Percentiles rank a stretch among this genome's conserved stretches.
phyloP scores from a whole-genome alignment of 2,797 vertebrate genomes.

The Protonibea diacanthus region DNA sequence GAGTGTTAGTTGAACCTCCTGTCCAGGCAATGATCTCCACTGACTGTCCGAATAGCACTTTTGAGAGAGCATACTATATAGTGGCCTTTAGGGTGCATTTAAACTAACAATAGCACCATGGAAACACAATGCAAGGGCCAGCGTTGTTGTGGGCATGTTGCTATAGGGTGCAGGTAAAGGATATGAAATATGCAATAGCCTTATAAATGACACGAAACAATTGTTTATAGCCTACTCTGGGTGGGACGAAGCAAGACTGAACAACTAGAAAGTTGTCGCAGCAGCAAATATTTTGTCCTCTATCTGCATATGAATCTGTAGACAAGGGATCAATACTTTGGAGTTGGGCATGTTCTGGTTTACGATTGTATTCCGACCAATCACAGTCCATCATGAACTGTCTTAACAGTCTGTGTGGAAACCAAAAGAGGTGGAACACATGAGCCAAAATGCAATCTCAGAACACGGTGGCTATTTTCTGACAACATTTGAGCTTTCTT shows the following conservation, averaged over 20 bases:
- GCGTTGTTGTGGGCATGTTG: background rate
- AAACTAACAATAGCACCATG: constrained; percentile 2
- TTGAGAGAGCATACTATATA: background rate
- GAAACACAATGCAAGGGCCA: background rate
- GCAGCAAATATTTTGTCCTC: background rate
- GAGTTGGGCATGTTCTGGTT: no score
- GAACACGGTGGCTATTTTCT: no score
- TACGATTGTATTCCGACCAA: no score
- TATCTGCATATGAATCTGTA: no score
- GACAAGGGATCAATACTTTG: no score
- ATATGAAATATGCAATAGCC: constrained; percentile 10
- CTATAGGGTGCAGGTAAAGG: background rate
- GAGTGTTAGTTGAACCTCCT: background rate
- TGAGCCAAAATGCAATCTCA: no score
- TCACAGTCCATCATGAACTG: no score
- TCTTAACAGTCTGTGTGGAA: no score
- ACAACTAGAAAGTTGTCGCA: background rate
- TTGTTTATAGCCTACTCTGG: background rate
- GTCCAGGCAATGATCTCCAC: background rate
- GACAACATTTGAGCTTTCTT: no score
- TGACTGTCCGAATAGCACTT: background rate
- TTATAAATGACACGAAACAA: background rate
- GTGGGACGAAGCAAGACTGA: background rate
- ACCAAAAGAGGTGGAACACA: no score
- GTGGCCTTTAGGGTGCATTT: background rate